Conservation (phyloP, 2,888 invertebrate genomes). For the Eupithecia insigniata region DNA sequence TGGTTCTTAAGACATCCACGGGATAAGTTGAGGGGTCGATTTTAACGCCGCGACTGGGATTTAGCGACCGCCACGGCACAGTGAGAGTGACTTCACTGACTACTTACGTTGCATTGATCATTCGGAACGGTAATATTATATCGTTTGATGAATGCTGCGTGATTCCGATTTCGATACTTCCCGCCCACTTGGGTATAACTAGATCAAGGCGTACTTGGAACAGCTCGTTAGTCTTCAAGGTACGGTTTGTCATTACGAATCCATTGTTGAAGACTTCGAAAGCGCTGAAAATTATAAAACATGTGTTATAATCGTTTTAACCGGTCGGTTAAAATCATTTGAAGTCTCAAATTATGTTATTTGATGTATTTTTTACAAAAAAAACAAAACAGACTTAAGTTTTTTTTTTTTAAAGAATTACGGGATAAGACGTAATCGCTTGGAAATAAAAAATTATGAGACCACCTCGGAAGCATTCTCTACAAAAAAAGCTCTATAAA, state of each 20-base stretch:
- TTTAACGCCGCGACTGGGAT: no score
- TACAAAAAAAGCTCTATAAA: no score
- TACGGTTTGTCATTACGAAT: slow-evolving; percentile 94
- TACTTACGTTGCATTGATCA: slow-evolving; percentile 93
- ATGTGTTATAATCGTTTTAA: not conserved
- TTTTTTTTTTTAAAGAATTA: no score
- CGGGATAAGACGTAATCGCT: not conserved
- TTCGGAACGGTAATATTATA: slow-evolving; percentile 95
- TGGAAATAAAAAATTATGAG: no score
- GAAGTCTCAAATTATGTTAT: not conserved
- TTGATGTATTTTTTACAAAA: no score
- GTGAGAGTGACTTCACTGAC: no score
- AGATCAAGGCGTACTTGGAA: slow-evolving; percentile 96
- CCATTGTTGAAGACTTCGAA: slow-evolving; percentile 97
- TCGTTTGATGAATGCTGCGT: slow-evolving; percentile 95
- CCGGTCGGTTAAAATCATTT: no score
- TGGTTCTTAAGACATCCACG: no score
- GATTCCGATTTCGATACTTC: slow-evolving; percentile 96
- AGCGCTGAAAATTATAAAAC: slow-evolving; percentile 82
- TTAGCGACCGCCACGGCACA: no score
- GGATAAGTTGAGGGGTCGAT: no score
- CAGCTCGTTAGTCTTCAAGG: slow-evolving; percentile 93
- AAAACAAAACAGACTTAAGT: no score
- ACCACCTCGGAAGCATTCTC: no score
- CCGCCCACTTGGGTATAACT: slow-evolving; percentile 97